Base-by-base conservation (phyloP, 1,140 invertebrate species). In the Panagrolaimus sp. region DNA sequence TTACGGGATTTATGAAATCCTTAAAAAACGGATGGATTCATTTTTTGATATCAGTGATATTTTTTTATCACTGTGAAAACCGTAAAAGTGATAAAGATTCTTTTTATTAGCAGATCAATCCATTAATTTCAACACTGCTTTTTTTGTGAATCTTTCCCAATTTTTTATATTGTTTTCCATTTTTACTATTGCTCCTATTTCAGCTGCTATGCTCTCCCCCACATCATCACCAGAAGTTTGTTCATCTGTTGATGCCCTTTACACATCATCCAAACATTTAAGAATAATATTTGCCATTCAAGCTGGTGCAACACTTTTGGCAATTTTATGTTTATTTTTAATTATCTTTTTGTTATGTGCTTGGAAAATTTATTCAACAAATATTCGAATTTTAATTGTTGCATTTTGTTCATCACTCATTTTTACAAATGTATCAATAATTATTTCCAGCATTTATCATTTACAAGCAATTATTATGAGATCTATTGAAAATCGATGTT, bases 401-500 rank as follows among this genome's bases (percentile, higher is more conserved):
- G 51, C 14, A 13, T 57, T 57, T 20, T 57, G 51, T 57, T 20
- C 27, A 9, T 20, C 14, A 5, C 51, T 57, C 1, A 57, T 57
- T 57, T 23, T 57, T 20, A 27, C 51, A 23, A 57, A 57, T 57
- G 51, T 57, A 1, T 20, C 14, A 1, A 16, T 57, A 11, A 57
- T 57, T 20, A 57, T 57, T 57, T 57, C 51, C n/a, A 57, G 51
- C 27, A 27, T 57, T 20, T 57, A 57, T 16, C 51, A 57, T 57
- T 57, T 57, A 27, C 51, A 57, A 20, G 51, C 51, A 57, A 27
- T 57, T 8, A 27, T 57, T 9, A 9, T 57, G 51, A 57, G 51
- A 57, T 27, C 51, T 1, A 20, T 25, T 20, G 51, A 57, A 23
- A 27, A 57, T 20, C 51, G 51, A 27, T 57, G 51, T 27, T 27